A percentile compares a stretch with the other conserved stretches of the same genome.
Evolutionary conservation across 2,888 invertebrate species (phyloP).

Genomic region (Apamea monoglypha): DNA sequence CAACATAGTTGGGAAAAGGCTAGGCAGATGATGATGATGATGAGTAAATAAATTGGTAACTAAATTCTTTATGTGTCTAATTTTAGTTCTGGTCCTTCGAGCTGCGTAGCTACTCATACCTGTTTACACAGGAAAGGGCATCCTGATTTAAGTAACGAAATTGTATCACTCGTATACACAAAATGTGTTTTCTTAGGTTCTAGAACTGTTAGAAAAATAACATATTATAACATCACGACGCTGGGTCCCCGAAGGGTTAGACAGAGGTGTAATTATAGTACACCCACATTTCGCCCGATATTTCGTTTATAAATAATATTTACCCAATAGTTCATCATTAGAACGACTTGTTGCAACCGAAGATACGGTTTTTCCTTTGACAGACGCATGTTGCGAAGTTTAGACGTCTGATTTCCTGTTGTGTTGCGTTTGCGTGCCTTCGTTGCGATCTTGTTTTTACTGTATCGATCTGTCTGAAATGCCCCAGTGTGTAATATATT

Average conservation of each 20-base stretch:
- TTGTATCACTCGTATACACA: background rate
- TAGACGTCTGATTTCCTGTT: conserved; percentile 34
- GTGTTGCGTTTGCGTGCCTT: background rate
- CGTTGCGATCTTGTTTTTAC: background rate
- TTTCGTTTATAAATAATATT: background rate
- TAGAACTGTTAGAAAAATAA: background rate
- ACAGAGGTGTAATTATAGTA: background rate
- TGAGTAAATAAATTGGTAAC: background rate
- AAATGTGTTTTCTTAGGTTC: background rate
- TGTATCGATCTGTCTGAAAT: background rate
- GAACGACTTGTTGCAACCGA: background rate
- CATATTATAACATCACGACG: too few species aligned
- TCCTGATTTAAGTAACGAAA: background rate
- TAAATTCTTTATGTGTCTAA: background rate
- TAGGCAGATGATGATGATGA: too few species aligned
- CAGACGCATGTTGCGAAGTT: conserved; percentile 17
- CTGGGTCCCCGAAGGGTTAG: background rate
- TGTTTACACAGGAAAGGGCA: background rate
- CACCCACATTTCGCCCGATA: background rate
- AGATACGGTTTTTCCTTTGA: background rate
- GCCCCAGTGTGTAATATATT: background rate
- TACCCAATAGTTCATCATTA: background rate
- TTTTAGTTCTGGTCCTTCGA: conserved; percentile 12
- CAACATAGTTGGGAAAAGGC: too few species aligned
- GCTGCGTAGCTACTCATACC: background rate